phyloP scores from a whole-genome alignment of 2,888 invertebrate species.

The Steinernema hermaphroditum region DNA sequence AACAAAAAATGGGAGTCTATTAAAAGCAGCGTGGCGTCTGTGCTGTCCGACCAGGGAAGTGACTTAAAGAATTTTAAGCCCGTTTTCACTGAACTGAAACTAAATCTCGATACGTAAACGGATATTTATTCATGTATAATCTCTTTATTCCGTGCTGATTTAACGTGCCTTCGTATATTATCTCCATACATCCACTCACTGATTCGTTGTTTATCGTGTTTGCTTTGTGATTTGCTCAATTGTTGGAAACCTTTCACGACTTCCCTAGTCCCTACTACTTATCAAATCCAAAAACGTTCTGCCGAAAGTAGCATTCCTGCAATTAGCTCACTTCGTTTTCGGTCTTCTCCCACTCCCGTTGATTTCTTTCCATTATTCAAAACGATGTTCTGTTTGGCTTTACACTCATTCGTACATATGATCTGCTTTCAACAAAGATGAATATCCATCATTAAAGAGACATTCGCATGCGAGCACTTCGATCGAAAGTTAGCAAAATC shows the following conservation, averaged over 20 bases:
- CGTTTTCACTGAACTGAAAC: neutral
- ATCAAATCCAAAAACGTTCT: too few species aligned
- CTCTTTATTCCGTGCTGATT: neutral
- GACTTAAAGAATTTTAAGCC: slow-evolving; percentile 9
- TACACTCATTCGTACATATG: too few species aligned
- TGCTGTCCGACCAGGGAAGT: neutral
- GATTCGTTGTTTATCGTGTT: neutral
- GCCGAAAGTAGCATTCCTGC: too few species aligned
- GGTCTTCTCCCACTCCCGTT: too few species aligned
- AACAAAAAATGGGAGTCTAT: slow-evolving; percentile 16
- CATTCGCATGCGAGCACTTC: too few species aligned
- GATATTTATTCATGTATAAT: neutral
- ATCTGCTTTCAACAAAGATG: too few species aligned
- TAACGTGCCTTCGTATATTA: neutral
- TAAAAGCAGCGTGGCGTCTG: neutral
- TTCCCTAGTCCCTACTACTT: neutral
- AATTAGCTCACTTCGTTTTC: too few species aligned
- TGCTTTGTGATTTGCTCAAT: neutral
- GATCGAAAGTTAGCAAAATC: too few species aligned
- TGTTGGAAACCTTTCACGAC: neutral
- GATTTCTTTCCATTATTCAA: too few species aligned
- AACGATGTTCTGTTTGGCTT: too few species aligned
- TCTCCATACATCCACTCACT: neutral
- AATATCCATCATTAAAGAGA: too few species aligned
- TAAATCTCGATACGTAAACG: neutral